These are phyloP conservation scores for Fukomys damarensis DNA, from an alignment of 2,113 vertebrate genomes.

Conservation along the genomic window DNA sequence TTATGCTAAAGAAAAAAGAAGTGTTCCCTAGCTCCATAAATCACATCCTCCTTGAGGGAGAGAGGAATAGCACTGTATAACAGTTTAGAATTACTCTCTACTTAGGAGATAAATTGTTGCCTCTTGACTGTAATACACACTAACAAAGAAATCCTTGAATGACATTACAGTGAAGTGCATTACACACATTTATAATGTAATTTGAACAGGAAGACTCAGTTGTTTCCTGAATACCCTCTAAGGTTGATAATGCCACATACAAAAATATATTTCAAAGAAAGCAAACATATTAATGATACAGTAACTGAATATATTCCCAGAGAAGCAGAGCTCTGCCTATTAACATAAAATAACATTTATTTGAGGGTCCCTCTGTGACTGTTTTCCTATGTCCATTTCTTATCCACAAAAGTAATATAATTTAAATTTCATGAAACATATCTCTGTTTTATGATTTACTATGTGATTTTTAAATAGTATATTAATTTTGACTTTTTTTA, in stretches of 20 bases:
- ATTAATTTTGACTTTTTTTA: conserved; percentile 56
- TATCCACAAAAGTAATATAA: conserved; percentile 35
- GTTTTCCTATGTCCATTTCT: conserved; percentile 55
- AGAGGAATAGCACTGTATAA: neutral
- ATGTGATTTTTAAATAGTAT: conserved; percentile 56
- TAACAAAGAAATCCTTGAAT: neutral
- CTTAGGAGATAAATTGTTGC: neutral
- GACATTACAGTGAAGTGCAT: neutral
- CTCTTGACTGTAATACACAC: neutral
- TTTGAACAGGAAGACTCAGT: neutral
- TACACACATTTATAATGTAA: conserved; percentile 30
- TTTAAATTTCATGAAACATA: conserved; percentile 50
- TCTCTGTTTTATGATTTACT: conserved; percentile 12
- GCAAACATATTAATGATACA: conserved; percentile 57
- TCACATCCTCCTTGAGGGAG: neutral
- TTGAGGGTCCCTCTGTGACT: conserved; percentile 31
- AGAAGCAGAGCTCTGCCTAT: conserved; percentile 13
- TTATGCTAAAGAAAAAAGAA: neutral
- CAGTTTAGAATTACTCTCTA: neutral
- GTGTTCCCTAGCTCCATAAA: neutral
- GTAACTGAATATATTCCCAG: conserved; percentile 58
- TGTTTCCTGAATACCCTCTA: neutral
- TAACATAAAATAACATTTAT: conserved; percentile 57
- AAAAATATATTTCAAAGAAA: conserved; percentile 59
- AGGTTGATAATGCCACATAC: neutral